Base-by-base conservation (phyloP, 2,113 vertebrate species). In the Zingel zingel region DNA sequence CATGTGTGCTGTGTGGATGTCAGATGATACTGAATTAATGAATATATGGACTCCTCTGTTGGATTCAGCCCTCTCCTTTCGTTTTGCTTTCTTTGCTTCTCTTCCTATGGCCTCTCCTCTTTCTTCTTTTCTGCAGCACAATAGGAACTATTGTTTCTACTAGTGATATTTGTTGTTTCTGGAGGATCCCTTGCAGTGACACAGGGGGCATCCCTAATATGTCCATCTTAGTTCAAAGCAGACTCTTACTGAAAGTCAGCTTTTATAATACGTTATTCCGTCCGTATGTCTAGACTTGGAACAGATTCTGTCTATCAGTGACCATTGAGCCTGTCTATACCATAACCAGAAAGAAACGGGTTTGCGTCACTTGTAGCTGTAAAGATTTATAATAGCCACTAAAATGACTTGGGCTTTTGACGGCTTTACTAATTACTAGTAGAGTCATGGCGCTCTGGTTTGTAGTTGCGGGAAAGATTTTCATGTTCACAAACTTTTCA, bases 91-190 rank as follows among this genome's bases (percentile, higher is more conserved):
- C 39, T 68, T 51, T n/a, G n/a, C 45, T 18, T 56, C 25, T 50
- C 51, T 43, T 76, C 74, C 23, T 64, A 16, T 77, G 15, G 43
- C 54, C 57, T 57, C 45, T 66, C 45, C 57, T 83, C 15, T 39
- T 73, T 39, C 27, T 59, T 74, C 45, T 43, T 27, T 6, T 74
- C 70, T 58, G 30, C 19, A 64, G 67, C 78, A 86, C 87, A 90
- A 88, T 61, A 87, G 83, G 88, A 82, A 71, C 77, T 77, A 80
- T 74, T 84, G 82, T 89, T 86, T 67, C 64, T 81, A 21, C 76
- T 69, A 3, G 43, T 10, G 30, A 25, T 86, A 57, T 90, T 92
- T 94, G 87, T 89, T 93, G 84, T 91, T 90, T 85, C 84, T 92
- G 63, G 39, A 48, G 83, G 68, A 21, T 67, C 59, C 58, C 88